Percentiles rank a stretch among this genome's conserved stretches.
Evolutionary conservation across 2,797 vertebrate genomes (phyloP).

Genomic region (Microtus obscurus): DNA sequence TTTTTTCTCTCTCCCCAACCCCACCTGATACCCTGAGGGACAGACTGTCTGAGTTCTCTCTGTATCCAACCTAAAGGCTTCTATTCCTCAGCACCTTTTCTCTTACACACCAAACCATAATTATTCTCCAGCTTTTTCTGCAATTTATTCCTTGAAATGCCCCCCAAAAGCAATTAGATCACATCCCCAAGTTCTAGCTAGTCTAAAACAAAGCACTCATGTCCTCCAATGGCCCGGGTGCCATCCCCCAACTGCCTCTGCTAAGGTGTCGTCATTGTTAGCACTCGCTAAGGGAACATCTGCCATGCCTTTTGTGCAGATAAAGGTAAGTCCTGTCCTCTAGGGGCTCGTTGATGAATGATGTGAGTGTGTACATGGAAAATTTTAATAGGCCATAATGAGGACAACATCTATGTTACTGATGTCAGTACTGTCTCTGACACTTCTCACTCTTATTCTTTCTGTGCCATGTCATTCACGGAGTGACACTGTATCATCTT

Average conservation of each 20-base stretch:
- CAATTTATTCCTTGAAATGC: constrained; percentile 11
- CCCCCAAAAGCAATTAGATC: neutral
- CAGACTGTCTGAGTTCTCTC: neutral
- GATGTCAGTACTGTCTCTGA: neutral
- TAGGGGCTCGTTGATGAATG: neutral
- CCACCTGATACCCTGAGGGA: neutral
- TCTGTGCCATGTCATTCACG: accelerated
- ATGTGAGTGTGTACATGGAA: neutral
- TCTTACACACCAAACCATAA: neutral
- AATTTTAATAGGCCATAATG: neutral
- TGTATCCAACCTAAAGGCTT: neutral
- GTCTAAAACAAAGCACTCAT: neutral
- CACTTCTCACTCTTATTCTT: neutral
- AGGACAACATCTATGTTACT: neutral
- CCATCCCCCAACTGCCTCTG: neutral
- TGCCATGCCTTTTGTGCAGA: neutral
- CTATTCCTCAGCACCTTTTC: neutral
- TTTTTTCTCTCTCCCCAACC: neutral
- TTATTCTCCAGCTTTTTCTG: neutral
- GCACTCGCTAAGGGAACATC: neutral
- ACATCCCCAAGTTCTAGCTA: neutral
- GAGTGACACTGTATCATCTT: neutral
- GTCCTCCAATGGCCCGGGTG: neutral
- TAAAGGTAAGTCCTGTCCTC: neutral
- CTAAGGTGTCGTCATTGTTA: neutral